Base-by-base conservation (phyloP, 2,797 vertebrate species). In the Hydrophis major region DNA sequence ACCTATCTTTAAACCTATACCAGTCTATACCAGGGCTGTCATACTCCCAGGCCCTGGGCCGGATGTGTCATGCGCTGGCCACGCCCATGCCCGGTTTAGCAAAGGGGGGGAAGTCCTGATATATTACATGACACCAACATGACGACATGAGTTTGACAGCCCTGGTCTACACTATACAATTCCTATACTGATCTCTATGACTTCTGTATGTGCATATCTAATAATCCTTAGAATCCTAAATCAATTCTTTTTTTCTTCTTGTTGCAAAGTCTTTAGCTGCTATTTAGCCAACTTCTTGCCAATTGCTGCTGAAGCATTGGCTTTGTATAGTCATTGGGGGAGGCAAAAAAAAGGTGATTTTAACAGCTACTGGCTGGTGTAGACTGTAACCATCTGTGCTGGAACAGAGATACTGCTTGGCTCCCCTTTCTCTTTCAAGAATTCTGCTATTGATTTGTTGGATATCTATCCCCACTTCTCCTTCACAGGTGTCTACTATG, bases 111-210 rank as follows among this genome's bases (percentile, higher is more conserved):
- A 61, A 61, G 10, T 3, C 25, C 25, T 3, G 0, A 27, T 27
- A 61, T 3, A 1, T 61, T 8, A 28, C 0, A 3, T 28, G 60
- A 61, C 1, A 3, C 25, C 25, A 1, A 8, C 3, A 2, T 61
- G 8, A 27, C 25, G 4, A 27, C 0, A 25, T 27, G 60, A 61
- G 3, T 61, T 61, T 28, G 10, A 28, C 25, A 61, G 8, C 10
- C 25, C 60, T 28, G 25, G 13, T 20, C 16, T 74, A 74, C 7
- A 42, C 32, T 78, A 78, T 78, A 42, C 3, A 42, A 78, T 78
- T 78, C 32, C 7, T 78, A 42, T 20, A 42, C 74, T 78, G 18
- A 78, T 42, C 37, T 42, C 74, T 78, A 22, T 42, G 37, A 22
- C 74, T 42, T 8, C 18, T 42, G 37, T 42, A 42, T 78, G 37